Evolutionary conservation across 2,113 vertebrate species (phyloP).

Genomic region (Irena cyanogastra): DNA sequence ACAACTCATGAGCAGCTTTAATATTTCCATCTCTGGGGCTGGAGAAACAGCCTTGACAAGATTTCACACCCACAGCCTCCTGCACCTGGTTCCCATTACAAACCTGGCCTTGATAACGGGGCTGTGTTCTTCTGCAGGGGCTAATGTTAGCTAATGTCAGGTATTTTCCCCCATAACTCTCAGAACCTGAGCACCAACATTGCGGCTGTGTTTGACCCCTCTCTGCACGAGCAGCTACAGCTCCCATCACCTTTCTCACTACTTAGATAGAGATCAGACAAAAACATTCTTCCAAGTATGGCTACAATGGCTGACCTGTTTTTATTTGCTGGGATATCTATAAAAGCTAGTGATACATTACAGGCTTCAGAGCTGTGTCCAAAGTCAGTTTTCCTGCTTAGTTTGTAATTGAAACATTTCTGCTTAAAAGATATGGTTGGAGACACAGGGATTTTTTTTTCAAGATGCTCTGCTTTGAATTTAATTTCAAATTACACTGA

Average conservation of each 20-base stretch:
- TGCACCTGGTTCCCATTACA: slow-evolving; percentile 45
- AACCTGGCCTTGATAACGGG: slow-evolving; percentile 13
- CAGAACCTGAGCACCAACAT: neutral
- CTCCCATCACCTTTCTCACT: neutral
- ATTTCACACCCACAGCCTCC: neutral
- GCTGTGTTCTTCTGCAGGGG: slow-evolving; percentile 1
- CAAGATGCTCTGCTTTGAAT: neutral
- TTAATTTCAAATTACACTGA: neutral
- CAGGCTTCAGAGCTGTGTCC: neutral
- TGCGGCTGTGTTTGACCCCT: neutral
- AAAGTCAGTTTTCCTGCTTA: neutral
- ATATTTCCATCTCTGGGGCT: neutral
- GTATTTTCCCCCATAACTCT: slow-evolving; percentile 17
- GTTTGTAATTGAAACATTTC: neutral
- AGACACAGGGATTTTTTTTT: neutral
- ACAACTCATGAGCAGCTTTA: neutral
- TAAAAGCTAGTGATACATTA: neutral
- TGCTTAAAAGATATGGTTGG: neutral
- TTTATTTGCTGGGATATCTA: neutral
- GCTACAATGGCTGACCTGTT: neutral
- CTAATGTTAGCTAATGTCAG: too few species aligned
- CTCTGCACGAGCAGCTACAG: neutral
- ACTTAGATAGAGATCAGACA: neutral
- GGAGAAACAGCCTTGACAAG: neutral
- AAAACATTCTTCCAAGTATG: neutral